These are phyloP conservation scores for Myotis davidii DNA, from an alignment of 2,113 vertebrate species.

Conservation along the genomic window DNA sequence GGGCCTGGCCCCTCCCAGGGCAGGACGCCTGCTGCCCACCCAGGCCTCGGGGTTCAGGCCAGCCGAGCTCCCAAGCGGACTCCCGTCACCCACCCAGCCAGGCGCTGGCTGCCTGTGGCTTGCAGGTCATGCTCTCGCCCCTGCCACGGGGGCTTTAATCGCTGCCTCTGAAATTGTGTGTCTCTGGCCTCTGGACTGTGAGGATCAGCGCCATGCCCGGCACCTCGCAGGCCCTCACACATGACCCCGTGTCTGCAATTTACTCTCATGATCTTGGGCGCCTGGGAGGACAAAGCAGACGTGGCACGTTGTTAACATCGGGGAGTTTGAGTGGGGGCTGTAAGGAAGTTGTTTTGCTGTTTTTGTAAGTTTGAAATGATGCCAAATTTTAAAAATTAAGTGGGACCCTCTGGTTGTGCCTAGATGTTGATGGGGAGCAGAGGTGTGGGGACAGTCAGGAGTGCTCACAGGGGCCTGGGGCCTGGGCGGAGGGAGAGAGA, in stretches of 20 bases:
- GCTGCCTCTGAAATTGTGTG: background rate
- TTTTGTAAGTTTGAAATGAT: background rate
- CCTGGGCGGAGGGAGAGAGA: background rate
- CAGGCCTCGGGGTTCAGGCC: background rate
- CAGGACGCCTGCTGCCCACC: background rate
- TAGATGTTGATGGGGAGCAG: background rate
- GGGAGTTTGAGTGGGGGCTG: background rate
- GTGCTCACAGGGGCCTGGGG: background rate
- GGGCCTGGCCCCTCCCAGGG: background rate
- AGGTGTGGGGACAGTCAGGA: too few relatives aligned
- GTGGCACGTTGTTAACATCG: background rate
- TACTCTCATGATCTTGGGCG: background rate
- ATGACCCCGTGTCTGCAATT: accelerated
- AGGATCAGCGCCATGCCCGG: background rate
- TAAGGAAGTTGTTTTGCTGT: background rate
- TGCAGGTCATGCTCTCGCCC: background rate
- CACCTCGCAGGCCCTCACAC: too few relatives aligned
- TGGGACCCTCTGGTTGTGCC: too few relatives aligned
- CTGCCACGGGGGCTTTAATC: background rate
- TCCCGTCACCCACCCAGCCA: background rate
- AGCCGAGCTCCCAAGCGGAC: background rate
- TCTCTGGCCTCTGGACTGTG: background rate
- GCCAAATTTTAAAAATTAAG: background rate
- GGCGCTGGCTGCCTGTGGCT: accelerated
- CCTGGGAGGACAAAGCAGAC: background rate